These are phyloP conservation scores for Scomber japonicus DNA, from an alignment of 2,113 vertebrate genomes.

Conservation along the genomic window DNA sequence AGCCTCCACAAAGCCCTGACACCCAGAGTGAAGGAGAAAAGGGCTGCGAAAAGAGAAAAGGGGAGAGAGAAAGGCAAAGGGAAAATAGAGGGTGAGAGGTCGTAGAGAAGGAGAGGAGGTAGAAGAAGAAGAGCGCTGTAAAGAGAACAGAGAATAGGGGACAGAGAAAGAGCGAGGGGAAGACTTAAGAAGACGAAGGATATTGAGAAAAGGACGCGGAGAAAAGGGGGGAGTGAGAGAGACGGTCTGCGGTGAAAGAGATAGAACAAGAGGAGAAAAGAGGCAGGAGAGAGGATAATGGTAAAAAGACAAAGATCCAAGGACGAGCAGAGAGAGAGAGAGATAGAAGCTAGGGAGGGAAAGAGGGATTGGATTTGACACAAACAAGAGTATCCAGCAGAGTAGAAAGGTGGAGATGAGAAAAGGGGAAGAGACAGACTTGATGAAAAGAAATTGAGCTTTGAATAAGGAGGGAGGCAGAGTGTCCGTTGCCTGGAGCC, in stretches of 20 bases:
- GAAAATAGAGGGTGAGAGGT: slow-evolving; percentile 79
- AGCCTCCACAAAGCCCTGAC: slow-evolving; percentile 69
- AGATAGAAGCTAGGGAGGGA: slow-evolving; percentile 52
- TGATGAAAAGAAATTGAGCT: slow-evolving; percentile 77
- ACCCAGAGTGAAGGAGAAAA: slow-evolving; percentile 73
- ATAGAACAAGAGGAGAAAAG: slow-evolving; percentile 59
- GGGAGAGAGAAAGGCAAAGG: slow-evolving; percentile 57
- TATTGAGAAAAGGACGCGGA: slow-evolving; percentile 66
- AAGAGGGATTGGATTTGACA: slow-evolving; percentile 69
- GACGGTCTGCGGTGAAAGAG: slow-evolving; percentile 55
- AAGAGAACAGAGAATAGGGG: slow-evolving; percentile 60
- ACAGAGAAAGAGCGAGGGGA: slow-evolving; percentile 58
- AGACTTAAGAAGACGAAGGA: slow-evolving; percentile 63
- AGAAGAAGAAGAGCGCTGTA: slow-evolving; percentile 52
- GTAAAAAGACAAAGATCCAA: slow-evolving; percentile 64
- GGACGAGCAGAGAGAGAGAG: slow-evolving; percentile 39
- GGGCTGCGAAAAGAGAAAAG: slow-evolving; percentile 68
- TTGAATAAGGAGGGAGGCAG: slow-evolving; percentile 70
- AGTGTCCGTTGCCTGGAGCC: slow-evolving; percentile 57
- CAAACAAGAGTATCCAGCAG: slow-evolving; percentile 74
- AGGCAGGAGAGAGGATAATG: slow-evolving; percentile 63
- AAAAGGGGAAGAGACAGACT: slow-evolving; percentile 69
- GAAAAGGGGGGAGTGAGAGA: slow-evolving; percentile 49
- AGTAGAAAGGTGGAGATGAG: slow-evolving; percentile 74
- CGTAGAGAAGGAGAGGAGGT: slow-evolving; percentile 44